Percentiles rank a stretch among this genome's conserved stretches.
Evolutionary conservation across 2,113 vertebrate species (phyloP).

Genomic region (Rhineura floridana): DNA sequence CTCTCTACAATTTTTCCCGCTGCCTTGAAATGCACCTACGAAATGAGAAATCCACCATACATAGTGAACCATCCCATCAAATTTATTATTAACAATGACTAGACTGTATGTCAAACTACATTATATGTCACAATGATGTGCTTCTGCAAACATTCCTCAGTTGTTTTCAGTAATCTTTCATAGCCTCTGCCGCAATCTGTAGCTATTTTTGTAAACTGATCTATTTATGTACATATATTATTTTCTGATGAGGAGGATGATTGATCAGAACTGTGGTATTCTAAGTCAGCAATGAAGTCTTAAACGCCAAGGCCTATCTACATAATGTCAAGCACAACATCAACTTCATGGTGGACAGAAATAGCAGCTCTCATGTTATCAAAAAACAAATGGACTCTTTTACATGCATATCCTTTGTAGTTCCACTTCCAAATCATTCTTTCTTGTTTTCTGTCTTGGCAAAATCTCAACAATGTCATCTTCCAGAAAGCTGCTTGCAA

Average conservation of each 20-base stretch:
- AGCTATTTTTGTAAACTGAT: neutral
- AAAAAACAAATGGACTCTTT: no score
- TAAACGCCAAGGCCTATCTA: neutral
- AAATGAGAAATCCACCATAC: neutral
- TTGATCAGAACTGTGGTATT: neutral
- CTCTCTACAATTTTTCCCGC: neutral
- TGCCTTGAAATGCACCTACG: neutral
- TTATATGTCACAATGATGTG: neutral
- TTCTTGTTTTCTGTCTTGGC: no score
- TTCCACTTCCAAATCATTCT: no score
- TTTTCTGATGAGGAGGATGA: neutral
- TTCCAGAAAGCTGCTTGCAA: neutral
- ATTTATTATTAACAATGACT: neutral
- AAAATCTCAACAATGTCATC: neutral
- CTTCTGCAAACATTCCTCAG: neutral
- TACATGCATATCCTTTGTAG: no score
- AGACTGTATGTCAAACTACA: neutral
- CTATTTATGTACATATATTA: neutral
- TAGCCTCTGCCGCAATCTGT: neutral
- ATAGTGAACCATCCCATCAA: neutral
- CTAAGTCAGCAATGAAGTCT: neutral
- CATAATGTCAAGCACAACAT: neutral
- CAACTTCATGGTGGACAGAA: neutral
- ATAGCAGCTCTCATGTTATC: no score
- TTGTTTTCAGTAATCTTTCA: neutral